Evolutionary conservation across 2,797 vertebrate genomes (phyloP).

Genomic region (Acanthis flammea): DNA sequence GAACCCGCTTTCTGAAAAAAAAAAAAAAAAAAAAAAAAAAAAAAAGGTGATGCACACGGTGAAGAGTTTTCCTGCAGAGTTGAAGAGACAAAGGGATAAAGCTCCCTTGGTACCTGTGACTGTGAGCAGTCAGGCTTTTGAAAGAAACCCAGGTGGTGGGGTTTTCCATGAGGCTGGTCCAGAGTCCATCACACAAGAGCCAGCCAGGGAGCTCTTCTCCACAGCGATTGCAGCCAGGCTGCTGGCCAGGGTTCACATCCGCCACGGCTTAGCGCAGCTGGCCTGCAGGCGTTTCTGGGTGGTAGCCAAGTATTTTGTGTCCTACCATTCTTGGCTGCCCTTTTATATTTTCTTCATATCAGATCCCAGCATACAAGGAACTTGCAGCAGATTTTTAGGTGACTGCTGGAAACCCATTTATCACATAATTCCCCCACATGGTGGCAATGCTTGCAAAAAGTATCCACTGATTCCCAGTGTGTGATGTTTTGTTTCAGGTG

Average conservation of each 20-base stretch:
- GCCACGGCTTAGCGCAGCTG: neutral
- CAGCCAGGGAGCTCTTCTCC: neutral
- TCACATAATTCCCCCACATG: neutral
- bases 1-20: rapidly evolving
- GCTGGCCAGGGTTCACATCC: neutral
- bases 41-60: rapidly evolving
- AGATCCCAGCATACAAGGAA: neutral
- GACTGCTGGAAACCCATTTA: neutral
- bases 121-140: neutral
- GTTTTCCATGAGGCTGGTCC: neutral
- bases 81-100: neutral
- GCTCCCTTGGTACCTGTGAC: neutral
- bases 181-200: neutral
- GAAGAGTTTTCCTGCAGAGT: neutral
- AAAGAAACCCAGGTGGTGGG: neutral
- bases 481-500: neutral
- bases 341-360: neutral
- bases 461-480: neutral
- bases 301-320: neutral
- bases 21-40: neutral
- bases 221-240: neutral
- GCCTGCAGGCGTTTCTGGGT: neutral
- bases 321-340: neutral
- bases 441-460: neutral
- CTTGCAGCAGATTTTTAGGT: neutral